A percentile compares a stretch with the other conserved stretches of the same genome.
phyloP scores from a whole-genome alignment of 2,888 invertebrate genomes.

The Metallyticus violacea region DNA sequence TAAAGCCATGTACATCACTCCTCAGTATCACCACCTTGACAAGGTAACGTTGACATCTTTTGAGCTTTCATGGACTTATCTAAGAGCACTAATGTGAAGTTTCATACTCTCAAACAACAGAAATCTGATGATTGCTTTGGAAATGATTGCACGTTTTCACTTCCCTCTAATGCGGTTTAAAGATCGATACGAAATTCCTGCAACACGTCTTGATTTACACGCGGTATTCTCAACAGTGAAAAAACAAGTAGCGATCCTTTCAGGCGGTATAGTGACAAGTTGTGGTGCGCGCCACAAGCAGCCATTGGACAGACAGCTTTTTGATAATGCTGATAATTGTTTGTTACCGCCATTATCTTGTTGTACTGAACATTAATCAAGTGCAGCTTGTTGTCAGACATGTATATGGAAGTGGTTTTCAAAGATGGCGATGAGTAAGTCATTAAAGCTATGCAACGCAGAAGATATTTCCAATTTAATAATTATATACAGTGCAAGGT shows the following conservation, averaged over 20 bases:
- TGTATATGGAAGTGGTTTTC: background rate
- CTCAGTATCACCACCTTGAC: too few relatives aligned
- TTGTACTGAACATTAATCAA: background rate
- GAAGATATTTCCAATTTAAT: background rate
- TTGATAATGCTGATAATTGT: background rate
- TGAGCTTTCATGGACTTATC: too few relatives aligned
- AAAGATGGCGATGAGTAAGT: background rate
- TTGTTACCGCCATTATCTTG: background rate
- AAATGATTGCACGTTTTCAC: too few relatives aligned
- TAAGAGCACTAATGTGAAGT: too few relatives aligned
- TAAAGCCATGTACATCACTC: too few relatives aligned
- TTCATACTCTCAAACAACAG: too few relatives aligned
- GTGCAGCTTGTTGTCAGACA: background rate
- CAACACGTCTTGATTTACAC: background rate
- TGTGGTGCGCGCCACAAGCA: background rate
- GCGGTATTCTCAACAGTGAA: background rate
- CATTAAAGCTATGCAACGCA: background rate
- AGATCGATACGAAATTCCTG: too few relatives aligned
- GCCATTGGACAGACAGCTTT: background rate
- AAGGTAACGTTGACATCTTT: too few relatives aligned
- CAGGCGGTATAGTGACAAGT: background rate
- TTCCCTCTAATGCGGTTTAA: too few relatives aligned
- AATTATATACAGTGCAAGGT: background rate
- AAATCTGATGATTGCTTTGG: too few relatives aligned
- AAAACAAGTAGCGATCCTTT: too few relatives aligned